A percentile compares a stretch with the other conserved stretches of the same genome.
Conservation (phyloP, 2,888 invertebrate genomes). For the Therioaphis trifolii region DNA sequence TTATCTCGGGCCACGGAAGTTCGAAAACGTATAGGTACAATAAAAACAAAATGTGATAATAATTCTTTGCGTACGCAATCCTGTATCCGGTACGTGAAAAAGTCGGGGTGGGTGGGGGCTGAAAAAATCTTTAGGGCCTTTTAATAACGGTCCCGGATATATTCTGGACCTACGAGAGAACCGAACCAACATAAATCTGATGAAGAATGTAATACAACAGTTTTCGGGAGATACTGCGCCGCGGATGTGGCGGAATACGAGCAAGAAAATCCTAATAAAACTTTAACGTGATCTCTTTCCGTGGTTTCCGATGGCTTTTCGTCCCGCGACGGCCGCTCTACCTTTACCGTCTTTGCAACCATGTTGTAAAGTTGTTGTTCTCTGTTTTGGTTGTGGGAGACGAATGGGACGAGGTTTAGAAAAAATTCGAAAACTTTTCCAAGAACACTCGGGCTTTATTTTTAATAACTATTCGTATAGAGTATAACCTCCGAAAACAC, state of each 20-base stretch:
- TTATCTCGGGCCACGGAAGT: background rate
- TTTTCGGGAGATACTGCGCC: background rate
- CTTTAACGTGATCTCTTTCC: conserved; percentile 18
- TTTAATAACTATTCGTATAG: background rate
- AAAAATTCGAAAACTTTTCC: conserved; percentile 1
- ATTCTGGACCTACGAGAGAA: background rate
- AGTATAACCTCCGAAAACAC: background rate
- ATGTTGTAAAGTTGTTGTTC: too few species aligned
- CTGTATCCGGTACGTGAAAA: background rate
- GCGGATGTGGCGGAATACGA: background rate
- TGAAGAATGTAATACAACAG: conserved; percentile 21
- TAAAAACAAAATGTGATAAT: conserved; percentile 20
- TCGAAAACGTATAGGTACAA: background rate
- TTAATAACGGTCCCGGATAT: conserved; percentile 20
- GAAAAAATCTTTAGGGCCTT: background rate
- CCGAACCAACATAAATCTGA: conserved; percentile 27
- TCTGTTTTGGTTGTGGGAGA: too few species aligned
- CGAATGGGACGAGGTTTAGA: background rate
- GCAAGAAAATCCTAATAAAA: conserved; percentile 45
- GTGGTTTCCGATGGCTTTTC: background rate
- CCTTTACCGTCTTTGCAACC: too few species aligned
- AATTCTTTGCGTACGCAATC: background rate
- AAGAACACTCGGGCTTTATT: background rate
- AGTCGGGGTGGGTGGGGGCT: too few species aligned
- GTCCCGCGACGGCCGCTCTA: background rate